phyloP scores from a whole-genome alignment of 2,888 invertebrate species.

The Chloromyia formosa region DNA sequence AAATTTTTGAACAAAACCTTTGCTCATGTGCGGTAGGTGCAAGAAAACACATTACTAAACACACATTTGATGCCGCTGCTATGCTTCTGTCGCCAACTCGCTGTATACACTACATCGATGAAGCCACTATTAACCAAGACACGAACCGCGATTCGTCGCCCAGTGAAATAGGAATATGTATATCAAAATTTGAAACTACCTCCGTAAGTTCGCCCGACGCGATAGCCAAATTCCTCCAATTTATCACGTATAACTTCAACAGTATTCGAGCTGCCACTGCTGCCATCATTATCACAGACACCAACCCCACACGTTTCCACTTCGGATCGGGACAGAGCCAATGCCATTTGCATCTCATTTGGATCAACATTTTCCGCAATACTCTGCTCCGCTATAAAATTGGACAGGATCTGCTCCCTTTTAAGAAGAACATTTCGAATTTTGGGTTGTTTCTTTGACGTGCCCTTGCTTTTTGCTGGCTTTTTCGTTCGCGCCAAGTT shows the following conservation, averaged over 20 bases:
- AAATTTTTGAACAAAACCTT: too few species aligned
- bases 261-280: conserved; percentile 48
- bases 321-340: conserved; percentile 72
- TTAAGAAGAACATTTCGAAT: conserved; percentile 59
- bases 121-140: too few species aligned
- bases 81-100: too few species aligned
- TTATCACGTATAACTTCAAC: conserved; percentile 64
- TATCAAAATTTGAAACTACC: conserved; percentile 51
- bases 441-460: conserved; percentile 55
- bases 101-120: too few species aligned
- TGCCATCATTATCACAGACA: conserved; percentile 38
- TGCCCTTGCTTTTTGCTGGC: neutral
- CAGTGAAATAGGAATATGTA: too few species aligned
- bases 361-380: conserved; percentile 68
- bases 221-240: conserved; percentile 72
- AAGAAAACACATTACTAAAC: too few species aligned
- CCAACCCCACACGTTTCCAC: conserved; percentile 52
- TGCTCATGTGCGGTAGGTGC: too few species aligned
- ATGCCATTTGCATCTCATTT: conserved; percentile 73
- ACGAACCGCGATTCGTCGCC: too few species aligned
- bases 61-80: too few species aligned
- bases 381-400: conserved; percentile 60
- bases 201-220: conserved; percentile 54
- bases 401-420: conserved; percentile 58
- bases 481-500: neutral